These are phyloP conservation scores for Clepsis dumicolana DNA, from an alignment of 2,888 invertebrate species.

Conservation along the genomic window DNA sequence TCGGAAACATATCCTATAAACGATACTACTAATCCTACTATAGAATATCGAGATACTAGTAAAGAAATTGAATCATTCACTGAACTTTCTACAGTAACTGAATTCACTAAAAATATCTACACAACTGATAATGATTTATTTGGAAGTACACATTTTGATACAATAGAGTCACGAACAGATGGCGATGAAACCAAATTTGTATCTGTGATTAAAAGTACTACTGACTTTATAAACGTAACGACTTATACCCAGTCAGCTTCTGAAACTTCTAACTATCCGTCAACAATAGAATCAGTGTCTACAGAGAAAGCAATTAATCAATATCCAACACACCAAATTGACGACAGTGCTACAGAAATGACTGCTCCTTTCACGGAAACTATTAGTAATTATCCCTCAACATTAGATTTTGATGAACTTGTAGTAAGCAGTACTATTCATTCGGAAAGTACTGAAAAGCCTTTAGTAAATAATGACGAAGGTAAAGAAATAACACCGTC, in stretches of 20 bases:
- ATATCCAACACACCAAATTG: constrained; percentile 41
- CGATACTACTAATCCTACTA: constrained; percentile 15
- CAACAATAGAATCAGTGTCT: constrained; percentile 12
- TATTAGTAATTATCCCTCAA: constrained; percentile 51
- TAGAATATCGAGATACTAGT: constrained; percentile 28
- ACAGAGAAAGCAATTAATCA: constrained; percentile 29
- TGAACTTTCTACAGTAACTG: constrained; percentile 18
- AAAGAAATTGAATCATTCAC: constrained; percentile 25
- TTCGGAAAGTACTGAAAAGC: constrained; percentile 70
- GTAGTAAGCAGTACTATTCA: constrained; percentile 72
- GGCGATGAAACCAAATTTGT: constrained; percentile 7
- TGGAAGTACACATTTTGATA: constrained; percentile 11
- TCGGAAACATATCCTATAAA: not conserved
- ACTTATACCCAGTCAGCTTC: not conserved
- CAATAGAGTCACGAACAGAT: constrained; percentile 9
- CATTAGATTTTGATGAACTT: constrained; percentile 64
- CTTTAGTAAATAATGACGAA: constrained; percentile 57
- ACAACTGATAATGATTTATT: not conserved
- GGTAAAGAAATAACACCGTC: constrained; percentile 58
- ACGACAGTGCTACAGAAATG: constrained; percentile 48
- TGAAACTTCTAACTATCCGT: not conserved
- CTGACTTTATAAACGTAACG: not conserved
- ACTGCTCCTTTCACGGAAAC: constrained; percentile 49
- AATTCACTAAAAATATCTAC: not conserved
- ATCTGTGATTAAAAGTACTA: not conserved